These are phyloP conservation scores for Zoanthus solanderi DNA, from an alignment of 92 coral and sea anemone species.

Conservation along the genomic window DNA sequence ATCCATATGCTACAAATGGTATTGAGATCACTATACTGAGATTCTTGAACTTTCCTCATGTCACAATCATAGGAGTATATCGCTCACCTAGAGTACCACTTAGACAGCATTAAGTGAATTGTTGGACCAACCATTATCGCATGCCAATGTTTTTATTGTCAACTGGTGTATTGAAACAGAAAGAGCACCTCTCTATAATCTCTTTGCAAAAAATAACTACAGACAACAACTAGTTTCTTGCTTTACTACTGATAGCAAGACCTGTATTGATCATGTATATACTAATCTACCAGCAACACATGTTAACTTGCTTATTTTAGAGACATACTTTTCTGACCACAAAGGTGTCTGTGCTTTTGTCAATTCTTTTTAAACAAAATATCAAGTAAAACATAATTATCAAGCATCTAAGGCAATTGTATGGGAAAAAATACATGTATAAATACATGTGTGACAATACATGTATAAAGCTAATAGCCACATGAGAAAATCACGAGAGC, in stretches of 20 bases:
- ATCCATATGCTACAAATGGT: conserved; percentile 44
- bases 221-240: conserved; percentile 23
- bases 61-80: conserved; percentile 72
- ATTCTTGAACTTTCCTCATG: conserved; percentile 69
- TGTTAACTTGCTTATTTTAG: conserved; percentile 48
- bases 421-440: conserved; percentile 11
- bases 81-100: conserved; percentile 75
- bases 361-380: conserved; percentile 47
- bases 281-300: conserved; percentile 51
- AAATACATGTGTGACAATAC: too few species aligned
- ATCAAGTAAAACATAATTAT: conserved; percentile 45
- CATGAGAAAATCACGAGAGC: conserved; percentile 3
- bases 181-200: conserved; percentile 50
- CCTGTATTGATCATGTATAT: conserved; percentile 34
- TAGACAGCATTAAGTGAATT: conserved; percentile 20
- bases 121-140: conserved; percentile 5
- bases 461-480: too few species aligned
- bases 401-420: conserved; percentile 43
- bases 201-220: conserved; percentile 37
- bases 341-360: conserved; percentile 51
- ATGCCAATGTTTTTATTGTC: conserved; percentile 25
- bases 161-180: conserved; percentile 45
- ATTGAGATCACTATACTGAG: conserved; percentile 57
- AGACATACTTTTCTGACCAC: conserved; percentile 49
- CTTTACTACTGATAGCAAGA: conserved; percentile 19